Conservation (phyloP, 2,888 invertebrate genomes). For the Blastobasis lacticolella region DNA sequence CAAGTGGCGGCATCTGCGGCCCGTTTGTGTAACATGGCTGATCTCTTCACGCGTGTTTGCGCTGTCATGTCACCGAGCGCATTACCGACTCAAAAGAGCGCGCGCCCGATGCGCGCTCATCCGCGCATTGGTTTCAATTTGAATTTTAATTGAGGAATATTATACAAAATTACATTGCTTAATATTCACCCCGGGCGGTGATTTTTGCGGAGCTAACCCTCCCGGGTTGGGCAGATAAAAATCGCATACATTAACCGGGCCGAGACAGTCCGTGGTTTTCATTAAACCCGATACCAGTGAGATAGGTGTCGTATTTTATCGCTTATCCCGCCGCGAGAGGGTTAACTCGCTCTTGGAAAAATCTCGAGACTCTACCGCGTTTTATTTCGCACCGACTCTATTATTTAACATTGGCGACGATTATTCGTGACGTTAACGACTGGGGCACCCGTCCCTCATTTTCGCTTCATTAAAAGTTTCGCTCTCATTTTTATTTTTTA, state of each 20-base stretch:
- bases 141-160: constrained; percentile 75
- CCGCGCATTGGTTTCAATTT: constrained; percentile 75
- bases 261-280: constrained; percentile 47
- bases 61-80: constrained; percentile 9
- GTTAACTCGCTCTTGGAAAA: no score
- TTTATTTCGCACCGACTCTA: no score
- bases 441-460: no score
- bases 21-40: not conserved
- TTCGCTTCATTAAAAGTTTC: no score
- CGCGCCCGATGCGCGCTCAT: constrained; percentile 37
- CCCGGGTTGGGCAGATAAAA: constrained; percentile 53
- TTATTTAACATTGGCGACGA: no score
- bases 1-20: no score
- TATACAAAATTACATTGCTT: constrained; percentile 71
- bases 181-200: constrained; percentile 67
- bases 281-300: constrained; percentile 53
- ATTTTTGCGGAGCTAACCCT: constrained; percentile 72
- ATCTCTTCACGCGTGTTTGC: constrained; percentile 4
- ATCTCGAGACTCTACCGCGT: no score
- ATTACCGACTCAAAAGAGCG: constrained; percentile 11
- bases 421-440: no score
- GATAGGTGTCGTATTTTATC: constrained; percentile 56
- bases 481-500: no score
- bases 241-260: constrained; percentile 61
- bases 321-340: constrained; percentile 24